Conservation (phyloP, 2,888 invertebrate genomes). For the Lomographa bimaculata region DNA sequence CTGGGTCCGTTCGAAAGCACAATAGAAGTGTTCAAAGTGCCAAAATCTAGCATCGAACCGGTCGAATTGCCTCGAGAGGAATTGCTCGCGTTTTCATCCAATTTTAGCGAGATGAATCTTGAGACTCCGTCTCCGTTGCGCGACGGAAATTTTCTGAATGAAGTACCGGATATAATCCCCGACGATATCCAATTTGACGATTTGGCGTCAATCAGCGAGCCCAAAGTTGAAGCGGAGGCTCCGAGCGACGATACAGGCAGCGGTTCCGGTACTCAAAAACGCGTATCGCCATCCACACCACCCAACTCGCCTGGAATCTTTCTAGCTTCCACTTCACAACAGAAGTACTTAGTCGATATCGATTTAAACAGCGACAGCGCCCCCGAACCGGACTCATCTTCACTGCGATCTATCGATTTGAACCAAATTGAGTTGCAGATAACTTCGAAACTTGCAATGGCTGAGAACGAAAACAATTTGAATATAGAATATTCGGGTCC, state of each 20-base stretch:
- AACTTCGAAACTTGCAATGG: conserved; percentile 76
- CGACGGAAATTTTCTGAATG: conserved; percentile 72
- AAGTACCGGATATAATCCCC: conserved; percentile 70
- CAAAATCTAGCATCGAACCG: conserved; percentile 67
- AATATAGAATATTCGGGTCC: conserved; percentile 79
- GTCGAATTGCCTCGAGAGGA: conserved; percentile 74
- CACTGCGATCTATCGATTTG: conserved; percentile 58
- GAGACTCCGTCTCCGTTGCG: conserved; percentile 75
- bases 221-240: conserved; percentile 42
- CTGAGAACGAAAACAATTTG: conserved; percentile 79
- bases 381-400: conserved; percentile 35
- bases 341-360: conserved; percentile 66
- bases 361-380: conserved; percentile 48
- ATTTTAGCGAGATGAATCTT: conserved; percentile 77
- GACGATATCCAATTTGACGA: conserved; percentile 66
- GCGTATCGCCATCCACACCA: conserved; percentile 67
- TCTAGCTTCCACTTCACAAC: conserved; percentile 64
- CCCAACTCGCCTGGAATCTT: conserved; percentile 74
- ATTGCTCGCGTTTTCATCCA: conserved; percentile 79
- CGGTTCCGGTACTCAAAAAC: conserved; percentile 60
- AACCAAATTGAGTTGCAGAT: conserved; percentile 75
- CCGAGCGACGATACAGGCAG: conserved; percentile 49
- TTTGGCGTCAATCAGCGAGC: conserved; percentile 52
- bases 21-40: conserved; percentile 74
- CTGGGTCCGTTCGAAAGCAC: conserved; percentile 83